These are phyloP conservation scores for Eumeta japonica DNA, from an alignment of 1,140 invertebrate genomes.

Conservation along the genomic window DNA sequence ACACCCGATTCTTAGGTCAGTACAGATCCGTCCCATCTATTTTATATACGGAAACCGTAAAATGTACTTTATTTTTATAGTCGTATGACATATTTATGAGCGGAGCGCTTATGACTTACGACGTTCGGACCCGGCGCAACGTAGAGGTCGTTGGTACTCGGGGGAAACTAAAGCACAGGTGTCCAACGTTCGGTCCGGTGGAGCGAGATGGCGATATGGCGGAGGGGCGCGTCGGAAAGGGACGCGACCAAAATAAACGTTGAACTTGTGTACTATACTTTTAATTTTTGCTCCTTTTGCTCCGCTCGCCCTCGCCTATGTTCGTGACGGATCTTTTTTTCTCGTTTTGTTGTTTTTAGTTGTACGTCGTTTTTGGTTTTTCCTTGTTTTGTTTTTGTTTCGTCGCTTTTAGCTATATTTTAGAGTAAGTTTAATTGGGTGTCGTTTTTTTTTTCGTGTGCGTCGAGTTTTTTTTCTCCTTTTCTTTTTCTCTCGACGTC, in stretches of 20 bases:
- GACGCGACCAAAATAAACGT: slow-evolving; percentile 55
- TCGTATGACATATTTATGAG: no score
- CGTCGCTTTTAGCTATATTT: slow-evolving; percentile 51
- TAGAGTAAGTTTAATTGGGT: slow-evolving; percentile 24
- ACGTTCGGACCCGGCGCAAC: slow-evolving; percentile 18
- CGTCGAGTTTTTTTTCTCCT: no score
- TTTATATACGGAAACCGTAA: background rate
- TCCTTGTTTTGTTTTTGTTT: slow-evolving; percentile 45
- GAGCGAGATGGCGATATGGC: slow-evolving; percentile 26
- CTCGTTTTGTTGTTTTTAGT: slow-evolving; percentile 44
- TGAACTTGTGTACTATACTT: slow-evolving; percentile 49
- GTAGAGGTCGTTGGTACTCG: slow-evolving; percentile 55
- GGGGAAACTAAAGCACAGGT: slow-evolving; percentile 58
- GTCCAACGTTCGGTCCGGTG: slow-evolving; percentile 47
- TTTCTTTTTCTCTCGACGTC: no score
- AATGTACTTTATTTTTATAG: background rate
- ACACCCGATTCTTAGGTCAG: slow-evolving; percentile 18
- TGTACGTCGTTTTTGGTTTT: slow-evolving; percentile 34
- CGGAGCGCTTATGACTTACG: no score
- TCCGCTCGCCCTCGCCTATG: slow-evolving; percentile 55
- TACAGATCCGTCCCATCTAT: background rate
- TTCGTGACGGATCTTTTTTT: slow-evolving; percentile 53
- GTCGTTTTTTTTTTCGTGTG: slow-evolving; percentile 4
- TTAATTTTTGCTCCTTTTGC: slow-evolving; percentile 38
- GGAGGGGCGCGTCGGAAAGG: slow-evolving; percentile 17